Percentiles rank a stretch among this genome's conserved stretches.
These are phyloP conservation scores for Bubo scandiacus DNA, from an alignment of 2,113 vertebrate genomes.

Conservation along the genomic window DNA sequence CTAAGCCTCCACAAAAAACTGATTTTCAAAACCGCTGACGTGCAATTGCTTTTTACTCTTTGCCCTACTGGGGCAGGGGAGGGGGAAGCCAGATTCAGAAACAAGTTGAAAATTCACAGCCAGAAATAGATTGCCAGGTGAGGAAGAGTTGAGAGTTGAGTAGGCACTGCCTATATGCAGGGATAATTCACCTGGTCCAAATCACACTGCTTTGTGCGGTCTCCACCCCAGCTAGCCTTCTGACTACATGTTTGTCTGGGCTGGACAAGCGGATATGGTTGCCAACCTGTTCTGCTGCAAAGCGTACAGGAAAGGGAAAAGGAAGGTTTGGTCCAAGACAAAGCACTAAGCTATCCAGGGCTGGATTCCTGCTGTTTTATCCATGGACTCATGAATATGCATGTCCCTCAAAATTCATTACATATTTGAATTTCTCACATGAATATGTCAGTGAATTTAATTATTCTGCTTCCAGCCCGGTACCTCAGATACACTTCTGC, in stretches of 20 bases:
- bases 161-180: neutral
- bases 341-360: neutral
- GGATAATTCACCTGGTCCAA: neutral
- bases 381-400: neutral
- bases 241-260: neutral
- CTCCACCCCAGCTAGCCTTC: neutral
- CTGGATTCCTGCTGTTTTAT: neutral
- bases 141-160: neutral
- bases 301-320: neutral
- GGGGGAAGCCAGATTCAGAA: neutral
- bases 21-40: neutral
- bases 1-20: neutral
- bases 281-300: conserved; percentile 5
- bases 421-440: neutral
- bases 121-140: neutral
- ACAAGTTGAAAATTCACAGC: neutral
- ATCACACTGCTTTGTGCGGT: neutral
- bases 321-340: neutral
- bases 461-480: neutral
- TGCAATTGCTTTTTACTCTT: neutral
- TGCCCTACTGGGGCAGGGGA: neutral
- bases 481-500: neutral
- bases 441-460: neutral
- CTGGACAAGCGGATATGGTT: neutral
- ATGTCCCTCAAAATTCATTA: neutral